Percentiles rank a stretch among this genome's conserved stretches.
phyloP scores from a whole-genome alignment of 2,113 vertebrate species.

The Casuarius casuarius region DNA sequence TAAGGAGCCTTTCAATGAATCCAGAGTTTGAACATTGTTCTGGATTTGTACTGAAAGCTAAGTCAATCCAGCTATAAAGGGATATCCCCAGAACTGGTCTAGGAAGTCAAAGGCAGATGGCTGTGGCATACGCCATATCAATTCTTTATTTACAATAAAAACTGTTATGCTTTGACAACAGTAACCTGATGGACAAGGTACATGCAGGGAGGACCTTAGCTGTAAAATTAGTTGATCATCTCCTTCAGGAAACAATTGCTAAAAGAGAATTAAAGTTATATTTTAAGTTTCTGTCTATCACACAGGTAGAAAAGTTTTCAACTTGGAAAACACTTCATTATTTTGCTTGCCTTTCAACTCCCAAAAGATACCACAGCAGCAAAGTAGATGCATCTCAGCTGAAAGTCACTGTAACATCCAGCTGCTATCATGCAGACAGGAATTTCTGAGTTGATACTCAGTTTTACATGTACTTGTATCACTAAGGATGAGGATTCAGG shows the following conservation, averaged over 20 bases:
- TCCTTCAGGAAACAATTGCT: neutral
- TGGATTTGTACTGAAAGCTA: neutral
- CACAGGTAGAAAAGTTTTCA: neutral
- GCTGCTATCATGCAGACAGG: neutral
- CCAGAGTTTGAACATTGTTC: neutral
- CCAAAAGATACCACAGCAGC: neutral
- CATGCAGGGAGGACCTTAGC: neutral
- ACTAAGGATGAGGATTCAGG: neutral
- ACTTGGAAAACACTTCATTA: neutral
- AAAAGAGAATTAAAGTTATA: neutral
- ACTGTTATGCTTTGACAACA: neutral
- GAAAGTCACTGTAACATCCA: neutral
- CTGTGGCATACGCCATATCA: neutral
- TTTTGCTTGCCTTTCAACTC: neutral
- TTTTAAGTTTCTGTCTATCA: neutral
- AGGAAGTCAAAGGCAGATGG: neutral
- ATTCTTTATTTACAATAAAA: neutral
- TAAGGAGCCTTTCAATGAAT: neutral
- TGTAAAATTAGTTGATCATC: neutral
- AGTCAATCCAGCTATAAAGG: neutral
- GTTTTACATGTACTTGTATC: neutral
- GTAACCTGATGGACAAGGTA: neutral
- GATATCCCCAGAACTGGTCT: neutral
- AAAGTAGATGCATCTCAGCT: neutral
- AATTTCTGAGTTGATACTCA: neutral